These are phyloP conservation scores for Heliconius himera DNA, from an alignment of 1,140 invertebrate genomes.

Conservation along the genomic window DNA sequence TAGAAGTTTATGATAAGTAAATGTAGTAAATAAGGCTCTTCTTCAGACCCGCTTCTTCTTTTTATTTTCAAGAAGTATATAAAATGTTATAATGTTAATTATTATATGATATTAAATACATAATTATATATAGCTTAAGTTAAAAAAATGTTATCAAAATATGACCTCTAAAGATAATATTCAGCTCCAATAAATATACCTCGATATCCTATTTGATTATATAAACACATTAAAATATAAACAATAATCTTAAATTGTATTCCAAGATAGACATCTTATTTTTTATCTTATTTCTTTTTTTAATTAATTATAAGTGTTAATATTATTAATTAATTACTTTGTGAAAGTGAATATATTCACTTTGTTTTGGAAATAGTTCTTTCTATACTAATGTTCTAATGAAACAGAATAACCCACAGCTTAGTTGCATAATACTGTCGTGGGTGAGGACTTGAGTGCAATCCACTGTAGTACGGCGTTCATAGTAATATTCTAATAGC, in stretches of 20 bases:
- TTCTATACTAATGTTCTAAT: neutral
- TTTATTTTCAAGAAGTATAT: too few relatives aligned
- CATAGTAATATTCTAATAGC: slow-evolving; percentile 3
- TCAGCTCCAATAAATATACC: neutral
- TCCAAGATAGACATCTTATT: neutral
- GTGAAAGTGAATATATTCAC: too few relatives aligned
- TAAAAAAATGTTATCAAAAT: neutral
- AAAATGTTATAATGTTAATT: too few relatives aligned
- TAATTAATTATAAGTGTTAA: neutral
- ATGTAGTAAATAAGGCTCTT: too few relatives aligned
- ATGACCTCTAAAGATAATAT: neutral
- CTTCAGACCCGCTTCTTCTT: too few relatives aligned
- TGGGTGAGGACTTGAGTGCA: slow-evolving; percentile 28
- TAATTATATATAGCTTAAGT: neutral
- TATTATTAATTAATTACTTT: too few relatives aligned
- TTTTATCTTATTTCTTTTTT: neutral
- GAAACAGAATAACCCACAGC: slow-evolving; percentile 30
- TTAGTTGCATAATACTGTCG: slow-evolving; percentile 38
- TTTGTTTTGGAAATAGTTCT: neutral
- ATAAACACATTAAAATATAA: neutral
- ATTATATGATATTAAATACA: too few relatives aligned
- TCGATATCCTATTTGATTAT: neutral
- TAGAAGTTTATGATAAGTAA: too few relatives aligned
- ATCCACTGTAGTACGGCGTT: slow-evolving; percentile 19
- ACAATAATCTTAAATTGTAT: neutral